phyloP scores from a whole-genome alignment of 2,797 vertebrate species.

The Sciaenops ocellatus region DNA sequence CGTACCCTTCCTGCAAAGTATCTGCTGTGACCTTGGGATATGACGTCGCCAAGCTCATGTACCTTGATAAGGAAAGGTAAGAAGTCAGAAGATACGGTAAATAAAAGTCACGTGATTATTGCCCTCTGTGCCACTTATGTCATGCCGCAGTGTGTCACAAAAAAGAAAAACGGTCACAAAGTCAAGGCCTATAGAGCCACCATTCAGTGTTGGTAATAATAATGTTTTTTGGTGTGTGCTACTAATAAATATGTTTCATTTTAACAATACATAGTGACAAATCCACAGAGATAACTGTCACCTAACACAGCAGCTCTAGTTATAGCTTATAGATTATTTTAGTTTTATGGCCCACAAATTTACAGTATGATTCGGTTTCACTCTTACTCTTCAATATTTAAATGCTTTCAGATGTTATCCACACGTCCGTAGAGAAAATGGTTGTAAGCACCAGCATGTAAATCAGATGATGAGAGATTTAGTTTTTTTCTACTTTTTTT shows the following conservation, averaged over 20 bases:
- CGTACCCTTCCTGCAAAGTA: constrained; percentile 91
- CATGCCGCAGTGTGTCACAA: not conserved
- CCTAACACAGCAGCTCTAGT: not conserved
- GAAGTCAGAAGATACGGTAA: not conserved
- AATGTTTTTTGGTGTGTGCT: not conserved
- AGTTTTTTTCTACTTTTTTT: not conserved
- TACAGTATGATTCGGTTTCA: not conserved
- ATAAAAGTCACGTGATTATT: constrained; percentile 3
- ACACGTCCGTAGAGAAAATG: not conserved
- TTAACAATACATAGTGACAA: not conserved
- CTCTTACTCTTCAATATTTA: not conserved
- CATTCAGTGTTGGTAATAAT: not conserved
- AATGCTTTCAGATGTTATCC: not conserved
- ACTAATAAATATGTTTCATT: not conserved
- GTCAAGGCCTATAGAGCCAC: not conserved
- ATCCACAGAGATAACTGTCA: not conserved
- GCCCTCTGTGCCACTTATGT: not conserved
- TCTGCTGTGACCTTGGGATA: constrained; percentile 90
- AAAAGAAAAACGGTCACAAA: not conserved
- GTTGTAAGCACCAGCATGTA: not conserved
- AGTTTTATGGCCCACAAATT: not conserved
- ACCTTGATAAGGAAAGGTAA: constrained; percentile 90
- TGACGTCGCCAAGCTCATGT: constrained; percentile 89
- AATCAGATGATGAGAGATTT: not conserved
- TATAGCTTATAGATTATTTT: not conserved